Conservation (phyloP, 2,888 invertebrate genomes). For the Heteromyza rotundicornis region DNA sequence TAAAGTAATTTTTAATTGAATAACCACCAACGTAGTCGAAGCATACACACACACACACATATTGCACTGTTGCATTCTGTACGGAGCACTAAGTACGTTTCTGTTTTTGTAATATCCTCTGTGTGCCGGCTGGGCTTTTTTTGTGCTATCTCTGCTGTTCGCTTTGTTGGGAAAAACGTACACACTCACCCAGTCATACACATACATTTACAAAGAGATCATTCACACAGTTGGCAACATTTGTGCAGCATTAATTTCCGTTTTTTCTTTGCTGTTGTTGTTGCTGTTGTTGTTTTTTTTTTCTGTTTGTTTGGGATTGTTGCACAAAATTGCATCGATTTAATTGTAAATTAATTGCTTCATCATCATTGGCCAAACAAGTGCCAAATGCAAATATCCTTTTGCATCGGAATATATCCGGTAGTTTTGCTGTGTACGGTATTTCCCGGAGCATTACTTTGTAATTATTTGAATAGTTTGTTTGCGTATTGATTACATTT, state of each 20-base stretch:
- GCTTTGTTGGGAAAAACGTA: too few relatives aligned
- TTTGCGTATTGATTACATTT: slow-evolving; percentile 54
- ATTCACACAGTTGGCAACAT: slow-evolving; percentile 35
- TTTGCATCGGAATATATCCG: not conserved
- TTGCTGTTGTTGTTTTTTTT: slow-evolving; percentile 37
- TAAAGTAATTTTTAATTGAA: slow-evolving; percentile 60
- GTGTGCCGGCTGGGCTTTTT: not conserved
- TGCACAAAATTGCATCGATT: slow-evolving; percentile 56
- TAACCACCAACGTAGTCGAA: slow-evolving; percentile 45
- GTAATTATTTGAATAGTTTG: slow-evolving; percentile 56
- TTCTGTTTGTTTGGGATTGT: too few relatives aligned
- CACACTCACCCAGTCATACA: not conserved
- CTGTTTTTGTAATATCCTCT: not conserved
- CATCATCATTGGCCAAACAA: slow-evolving; percentile 48
- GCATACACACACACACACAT: slow-evolving; percentile 20
- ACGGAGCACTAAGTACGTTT: too few relatives aligned
- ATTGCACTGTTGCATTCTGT: slow-evolving; percentile 1
- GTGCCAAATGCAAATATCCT: not conserved
- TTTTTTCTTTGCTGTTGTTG: slow-evolving; percentile 26
- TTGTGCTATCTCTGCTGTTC: not conserved
- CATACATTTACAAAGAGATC: slow-evolving; percentile 17
- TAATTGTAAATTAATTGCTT: slow-evolving; percentile 59
- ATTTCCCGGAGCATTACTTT: slow-evolving; percentile 51
- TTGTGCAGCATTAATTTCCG: slow-evolving; percentile 41
- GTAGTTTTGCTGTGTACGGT: too few relatives aligned